Base-by-base conservation (phyloP, 2,113 vertebrate species). In the Centropus bengalensis region DNA sequence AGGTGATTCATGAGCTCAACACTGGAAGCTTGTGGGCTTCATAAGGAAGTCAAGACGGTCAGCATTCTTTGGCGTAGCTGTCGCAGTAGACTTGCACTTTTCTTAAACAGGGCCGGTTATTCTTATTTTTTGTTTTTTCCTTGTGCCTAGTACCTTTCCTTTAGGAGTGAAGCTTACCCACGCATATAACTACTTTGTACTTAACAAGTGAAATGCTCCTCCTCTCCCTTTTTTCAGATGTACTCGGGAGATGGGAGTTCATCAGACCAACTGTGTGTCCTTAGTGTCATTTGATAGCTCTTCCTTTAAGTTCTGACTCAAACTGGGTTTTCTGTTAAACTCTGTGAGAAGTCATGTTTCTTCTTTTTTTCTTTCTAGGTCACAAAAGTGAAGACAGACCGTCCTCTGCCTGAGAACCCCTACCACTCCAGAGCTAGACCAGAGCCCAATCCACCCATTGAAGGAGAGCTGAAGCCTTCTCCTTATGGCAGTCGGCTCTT, bases 321-420 rank as follows among this genome's bases (percentile, higher is more conserved):
- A 1, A 70, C 13, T 66, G 27, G 36, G 36, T 73, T 22, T 82
- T 86, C 62, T 67, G 0, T 42, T 66, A 16, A 82, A 67, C 40
- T 14, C 55, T 52, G 16, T 68, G 32, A 63, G 40, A 66, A 68
- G 27, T 36, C 42, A 6, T 40, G 7, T 49, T 4, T 55, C 20
- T 85, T 67, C 27, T 78, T 55, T 27, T 82, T 86, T 54, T 26
- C 62, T 88, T 91, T 89, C 21, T 95, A 99, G 99, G 98, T 99
- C 94, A 99, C 99, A 8, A 99, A 99, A 98, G 99, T 99, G 98
- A 94, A 98, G 69, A 99, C 99, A 59, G 86, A 98, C 6, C 98
- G 99, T 51, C 98, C 99, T 69, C 15, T 98, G 36, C 99, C 99
- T 10, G 99, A 99, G 96, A 99, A 99, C 93, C 96, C 96, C 12